Evolutionary conservation across 2,888 invertebrate species (phyloP).

Genomic region (Cheilosia variabilis): DNA sequence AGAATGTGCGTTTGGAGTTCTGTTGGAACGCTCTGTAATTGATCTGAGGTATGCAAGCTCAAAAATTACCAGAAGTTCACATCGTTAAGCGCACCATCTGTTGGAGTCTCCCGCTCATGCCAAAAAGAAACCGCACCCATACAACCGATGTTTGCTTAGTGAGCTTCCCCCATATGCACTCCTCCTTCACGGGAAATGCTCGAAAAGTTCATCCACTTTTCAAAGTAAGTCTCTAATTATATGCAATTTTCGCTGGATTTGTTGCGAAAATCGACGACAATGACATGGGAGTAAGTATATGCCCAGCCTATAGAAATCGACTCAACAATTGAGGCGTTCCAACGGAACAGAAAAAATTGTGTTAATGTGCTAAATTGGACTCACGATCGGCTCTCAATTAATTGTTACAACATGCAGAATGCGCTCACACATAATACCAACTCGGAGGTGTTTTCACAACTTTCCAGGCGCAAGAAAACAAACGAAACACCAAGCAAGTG

Average conservation of each 20-base stretch:
- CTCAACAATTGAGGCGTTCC: constrained; percentile 27
- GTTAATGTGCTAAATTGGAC: constrained; percentile 67
- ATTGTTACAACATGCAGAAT: constrained; percentile 65
- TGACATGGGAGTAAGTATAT: too few relatives aligned
- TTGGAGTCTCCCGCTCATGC: too few relatives aligned
- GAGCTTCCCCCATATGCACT: too few relatives aligned
- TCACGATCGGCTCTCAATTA: constrained; percentile 72
- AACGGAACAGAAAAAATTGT: constrained; percentile 58
- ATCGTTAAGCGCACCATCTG: too few relatives aligned
- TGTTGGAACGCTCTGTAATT: too few relatives aligned
- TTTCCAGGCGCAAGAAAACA: constrained; percentile 8
- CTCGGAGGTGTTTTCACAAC: constrained; percentile 33
- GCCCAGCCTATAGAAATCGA: neutral
- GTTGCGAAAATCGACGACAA: constrained; percentile 20
- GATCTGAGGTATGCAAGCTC: too few relatives aligned
- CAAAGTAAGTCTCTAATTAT: constrained; percentile 15
- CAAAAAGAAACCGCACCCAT: too few relatives aligned
- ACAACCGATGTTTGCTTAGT: too few relatives aligned
- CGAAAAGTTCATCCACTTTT: constrained; percentile 9
- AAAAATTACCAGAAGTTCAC: too few relatives aligned
- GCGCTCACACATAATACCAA: constrained; percentile 6
- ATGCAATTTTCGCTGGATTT: constrained; percentile 27
- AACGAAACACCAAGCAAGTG: constrained; percentile 5
- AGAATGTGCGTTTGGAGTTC: too few relatives aligned
- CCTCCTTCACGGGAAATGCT: too few relatives aligned